Evolutionary conservation across 2,888 invertebrate genomes (phyloP).

Genomic region (Amblyjoppa proteus): DNA sequence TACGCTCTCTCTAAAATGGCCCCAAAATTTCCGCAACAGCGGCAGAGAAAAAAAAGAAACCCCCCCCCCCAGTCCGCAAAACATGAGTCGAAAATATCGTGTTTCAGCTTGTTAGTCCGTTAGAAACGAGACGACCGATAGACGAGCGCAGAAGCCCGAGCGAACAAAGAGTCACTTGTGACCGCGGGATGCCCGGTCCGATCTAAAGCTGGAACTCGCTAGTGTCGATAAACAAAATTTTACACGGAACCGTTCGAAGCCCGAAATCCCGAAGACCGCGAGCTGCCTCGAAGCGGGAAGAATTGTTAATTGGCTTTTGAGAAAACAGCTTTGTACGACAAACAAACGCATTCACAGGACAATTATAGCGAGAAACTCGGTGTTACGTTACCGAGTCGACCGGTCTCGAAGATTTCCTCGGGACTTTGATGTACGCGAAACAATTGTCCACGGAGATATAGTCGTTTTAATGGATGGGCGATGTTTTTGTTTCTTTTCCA

Average conservation of each 20-base stretch:
- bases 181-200: background rate
- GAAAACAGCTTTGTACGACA: constrained; percentile 35
- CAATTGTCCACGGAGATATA: constrained; percentile 21
- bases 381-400: constrained; percentile 9
- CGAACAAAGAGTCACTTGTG: constrained; percentile 50
- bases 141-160: background rate
- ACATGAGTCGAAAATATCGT: background rate
- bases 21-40: background rate
- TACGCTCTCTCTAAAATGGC: background rate
- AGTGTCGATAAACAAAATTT: constrained; percentile 47
- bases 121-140: background rate
- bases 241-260: constrained; percentile 12
- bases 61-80: background rate
- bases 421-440: constrained; percentile 26
- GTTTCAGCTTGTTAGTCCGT: background rate
- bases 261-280: constrained; percentile 1
- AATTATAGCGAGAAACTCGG: constrained; percentile 44
- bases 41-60: background rate
- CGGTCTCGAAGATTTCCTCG: constrained; percentile 29
- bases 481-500: constrained; percentile 5
- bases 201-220: background rate
- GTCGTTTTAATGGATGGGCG: constrained; percentile 11
- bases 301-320: constrained; percentile 38
- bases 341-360: constrained; percentile 55
- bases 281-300: background rate